Percentiles rank a stretch among this genome's conserved stretches.
phyloP scores from a whole-genome alignment of 2,888 invertebrate species.

The Meloe dianella region DNA sequence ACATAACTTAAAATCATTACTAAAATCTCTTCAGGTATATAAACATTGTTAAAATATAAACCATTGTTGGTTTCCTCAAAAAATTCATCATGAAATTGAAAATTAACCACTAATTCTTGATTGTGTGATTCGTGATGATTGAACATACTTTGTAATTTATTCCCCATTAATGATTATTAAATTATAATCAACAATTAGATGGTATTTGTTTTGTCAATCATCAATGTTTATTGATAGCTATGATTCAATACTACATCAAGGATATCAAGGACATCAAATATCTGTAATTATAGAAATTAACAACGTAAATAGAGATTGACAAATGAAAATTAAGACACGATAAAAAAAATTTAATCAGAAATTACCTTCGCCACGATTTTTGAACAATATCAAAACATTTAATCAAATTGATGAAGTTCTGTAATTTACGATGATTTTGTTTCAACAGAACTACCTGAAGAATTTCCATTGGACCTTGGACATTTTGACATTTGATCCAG shows the following conservation, averaged over 20 bases:
- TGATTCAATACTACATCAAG: background rate
- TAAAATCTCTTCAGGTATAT: conserved; percentile 62
- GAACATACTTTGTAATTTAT: background rate
- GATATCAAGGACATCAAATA: background rate
- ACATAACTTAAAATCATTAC: conserved; percentile 57
- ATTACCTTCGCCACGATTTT: background rate
- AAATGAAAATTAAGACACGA: background rate
- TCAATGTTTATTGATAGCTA: background rate
- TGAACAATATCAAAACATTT: too few relatives aligned
- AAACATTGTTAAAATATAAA: conserved; percentile 50
- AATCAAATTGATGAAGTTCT: too few relatives aligned
- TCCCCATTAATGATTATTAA: background rate
- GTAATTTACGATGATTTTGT: too few relatives aligned
- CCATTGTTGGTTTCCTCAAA: conserved; percentile 50
- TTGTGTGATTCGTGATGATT: background rate
- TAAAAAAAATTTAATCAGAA: too few relatives aligned
- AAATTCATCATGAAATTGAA: conserved; percentile 36
- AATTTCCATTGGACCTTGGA: too few relatives aligned
- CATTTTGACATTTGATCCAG: too few relatives aligned
- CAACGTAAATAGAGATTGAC: background rate
- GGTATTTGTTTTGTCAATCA: background rate
- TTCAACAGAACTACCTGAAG: too few relatives aligned
- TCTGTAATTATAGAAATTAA: background rate
- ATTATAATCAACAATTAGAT: background rate
- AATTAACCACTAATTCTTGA: conserved; percentile 26